Evolutionary conservation across 1,140 invertebrate genomes (phyloP), one percentile per base, ranked within the genome.

Genomic region (Drosophila lacteicornis): DNA sequence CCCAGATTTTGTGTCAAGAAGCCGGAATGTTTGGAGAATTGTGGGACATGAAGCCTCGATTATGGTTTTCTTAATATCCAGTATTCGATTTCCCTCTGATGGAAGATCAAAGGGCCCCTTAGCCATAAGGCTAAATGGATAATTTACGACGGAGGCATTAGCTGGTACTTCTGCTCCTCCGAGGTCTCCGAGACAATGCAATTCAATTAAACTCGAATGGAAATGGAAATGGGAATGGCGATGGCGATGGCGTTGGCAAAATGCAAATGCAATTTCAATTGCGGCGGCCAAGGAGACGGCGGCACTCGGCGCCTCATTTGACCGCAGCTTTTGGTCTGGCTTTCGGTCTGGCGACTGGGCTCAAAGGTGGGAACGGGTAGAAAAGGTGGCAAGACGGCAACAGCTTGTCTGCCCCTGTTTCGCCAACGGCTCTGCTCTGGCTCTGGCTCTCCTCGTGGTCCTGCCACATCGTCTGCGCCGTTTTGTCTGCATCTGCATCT

Each of bases 161-260:
- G 47, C 47, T 9, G 13, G 40, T 0, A n/a, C 25, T 12, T n/a
- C 38, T 33, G 0, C 12, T 19, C 11, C 61, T 15, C 19, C 17
- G 27, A 13, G 51, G 61, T 68, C 17, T 42, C n/a, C 45, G 51
- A 69, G 79, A 87, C 80, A 86, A 86, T 82, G 79, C 83, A 53
- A 84, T 88, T 88, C 80, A 88, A 84, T 88, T 88, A 85, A 84
- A 84, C 75, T 78, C 62, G 71, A 82, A 57, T 74, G 38, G 36
- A 30, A 43, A 55, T 59, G 53, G 2, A 53, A 74, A 74, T 75
- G 71, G 12, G 2, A 33, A 63, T 59, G 61, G 19, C 19, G 19
- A 0, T 19, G 19, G 9, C 2, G 6, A 56, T 59, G 62, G n/a
- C 15, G n/a, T 3, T 53, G 50, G 51, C 53, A 40, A 57, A 57